Conservation (phyloP, 2,113 vertebrate species). For the Pygoscelis adeliae region DNA sequence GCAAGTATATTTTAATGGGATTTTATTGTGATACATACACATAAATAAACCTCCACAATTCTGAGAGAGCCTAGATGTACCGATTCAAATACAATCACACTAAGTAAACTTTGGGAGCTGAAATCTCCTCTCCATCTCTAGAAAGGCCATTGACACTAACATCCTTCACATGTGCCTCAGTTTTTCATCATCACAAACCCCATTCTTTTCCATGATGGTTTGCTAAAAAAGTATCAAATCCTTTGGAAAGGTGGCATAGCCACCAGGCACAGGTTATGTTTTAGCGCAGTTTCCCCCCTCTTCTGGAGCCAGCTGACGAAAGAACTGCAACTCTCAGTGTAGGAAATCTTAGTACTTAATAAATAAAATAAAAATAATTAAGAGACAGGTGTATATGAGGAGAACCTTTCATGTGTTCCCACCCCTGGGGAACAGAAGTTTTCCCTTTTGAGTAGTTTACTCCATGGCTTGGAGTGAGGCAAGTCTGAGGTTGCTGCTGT, state of each 20-base stretch:
- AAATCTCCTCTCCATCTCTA: background rate
- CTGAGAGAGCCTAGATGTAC: background rate
- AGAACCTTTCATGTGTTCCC: background rate
- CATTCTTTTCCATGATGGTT: background rate
- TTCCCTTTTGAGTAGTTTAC: background rate
- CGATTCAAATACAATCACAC: background rate
- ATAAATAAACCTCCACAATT: background rate
- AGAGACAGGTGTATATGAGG: background rate
- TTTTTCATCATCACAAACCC: background rate
- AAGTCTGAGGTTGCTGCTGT: background rate
- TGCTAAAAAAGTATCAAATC: background rate
- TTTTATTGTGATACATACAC: background rate
- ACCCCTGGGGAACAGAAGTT: background rate
- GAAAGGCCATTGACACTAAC: background rate
- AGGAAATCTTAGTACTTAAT: background rate
- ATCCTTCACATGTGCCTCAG: background rate
- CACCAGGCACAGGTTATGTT: background rate
- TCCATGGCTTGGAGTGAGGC: background rate
- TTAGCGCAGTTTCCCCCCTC: background rate
- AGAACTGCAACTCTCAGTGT: background rate
- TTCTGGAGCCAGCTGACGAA: background rate
- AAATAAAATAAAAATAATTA: background rate
- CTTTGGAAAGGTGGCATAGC: background rate
- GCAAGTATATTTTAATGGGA: background rate
- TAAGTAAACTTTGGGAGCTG: background rate